Evolutionary conservation across 1,140 invertebrate genomes (phyloP).

Genomic region (Nymphalis io): DNA sequence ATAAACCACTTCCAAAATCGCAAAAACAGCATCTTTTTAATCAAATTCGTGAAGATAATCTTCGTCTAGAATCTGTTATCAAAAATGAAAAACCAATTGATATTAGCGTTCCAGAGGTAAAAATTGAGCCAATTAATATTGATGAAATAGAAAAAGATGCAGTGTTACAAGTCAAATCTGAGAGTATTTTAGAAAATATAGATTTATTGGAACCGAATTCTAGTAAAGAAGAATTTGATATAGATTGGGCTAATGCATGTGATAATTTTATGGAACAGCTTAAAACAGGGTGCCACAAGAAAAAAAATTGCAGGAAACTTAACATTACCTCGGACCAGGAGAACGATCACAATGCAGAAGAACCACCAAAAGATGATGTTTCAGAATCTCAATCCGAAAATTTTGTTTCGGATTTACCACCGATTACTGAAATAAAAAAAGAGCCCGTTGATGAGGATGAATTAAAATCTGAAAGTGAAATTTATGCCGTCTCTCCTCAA

Average conservation of each 20-base stretch:
- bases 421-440: conserved; percentile 63
- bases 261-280: conserved; percentile 87
- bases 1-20: conserved; percentile 66
- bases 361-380: conserved; percentile 1
- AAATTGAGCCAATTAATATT: conserved; percentile 74
- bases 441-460: conserved; percentile 67
- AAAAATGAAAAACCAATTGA: conserved; percentile 59
- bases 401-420: conserved; percentile 11
- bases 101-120: conserved; percentile 58
- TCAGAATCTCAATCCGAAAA: conserved; percentile 2
- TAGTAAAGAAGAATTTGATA: conserved; percentile 71
- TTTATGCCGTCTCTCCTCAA: background rate
- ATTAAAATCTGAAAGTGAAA: conserved; percentile 38
- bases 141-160: conserved; percentile 76
- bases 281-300: conserved; percentile 82
- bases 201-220: conserved; percentile 30
- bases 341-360: conserved; percentile 22
- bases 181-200: conserved; percentile 58
- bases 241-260: conserved; percentile 83
- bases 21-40: conserved; percentile 76
- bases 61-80: conserved; percentile 71
- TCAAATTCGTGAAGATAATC: conserved; percentile 75
- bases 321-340: conserved; percentile 54
- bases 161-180: conserved; percentile 65
- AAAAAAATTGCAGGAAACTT: conserved; percentile 81